phyloP scores from a whole-genome alignment of 1,140 invertebrate species.

The Telenomus remus region DNA sequence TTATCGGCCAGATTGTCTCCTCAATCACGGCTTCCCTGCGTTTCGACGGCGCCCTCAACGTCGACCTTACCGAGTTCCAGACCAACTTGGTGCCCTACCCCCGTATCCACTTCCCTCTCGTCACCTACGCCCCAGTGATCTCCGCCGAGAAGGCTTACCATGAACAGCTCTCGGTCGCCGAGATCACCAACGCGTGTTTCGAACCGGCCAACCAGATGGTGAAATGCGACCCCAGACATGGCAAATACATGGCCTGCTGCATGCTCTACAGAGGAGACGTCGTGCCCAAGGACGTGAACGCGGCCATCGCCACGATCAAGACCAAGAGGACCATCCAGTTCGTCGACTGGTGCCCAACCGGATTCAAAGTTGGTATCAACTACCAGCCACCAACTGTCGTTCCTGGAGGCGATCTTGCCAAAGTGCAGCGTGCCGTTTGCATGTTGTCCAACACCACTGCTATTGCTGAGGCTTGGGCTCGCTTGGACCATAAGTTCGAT shows the following conservation, averaged over 20 bases:
- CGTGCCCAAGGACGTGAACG: slow-evolving; percentile 88
- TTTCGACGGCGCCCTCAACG: slow-evolving; percentile 62
- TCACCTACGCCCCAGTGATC: slow-evolving; percentile 79
- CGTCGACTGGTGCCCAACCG: slow-evolving; percentile 89
- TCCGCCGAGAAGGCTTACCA: slow-evolving; percentile 77
- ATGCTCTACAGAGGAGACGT: slow-evolving; percentile 82
- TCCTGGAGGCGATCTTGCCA: slow-evolving; percentile 54
- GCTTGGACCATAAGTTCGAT: slow-evolving; percentile 87
- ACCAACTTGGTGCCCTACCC: slow-evolving; percentile 80
- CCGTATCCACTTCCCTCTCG: slow-evolving; percentile 79
- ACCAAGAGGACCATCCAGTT: slow-evolving; percentile 89
- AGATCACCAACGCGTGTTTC: slow-evolving; percentile 83
- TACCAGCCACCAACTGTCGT: slow-evolving; percentile 79
- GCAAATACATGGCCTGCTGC: slow-evolving; percentile 92
- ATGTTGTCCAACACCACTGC: slow-evolving; percentile 88
- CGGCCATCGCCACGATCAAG: slow-evolving; percentile 88
- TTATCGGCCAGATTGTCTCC: slow-evolving; percentile 80
- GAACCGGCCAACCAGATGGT: slow-evolving; percentile 84
- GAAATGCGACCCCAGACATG: slow-evolving; percentile 87
- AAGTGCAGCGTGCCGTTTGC: slow-evolving; percentile 79
- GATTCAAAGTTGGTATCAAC: slow-evolving; percentile 82
- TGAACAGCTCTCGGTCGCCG: slow-evolving; percentile 77
- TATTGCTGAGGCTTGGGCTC: slow-evolving; percentile 83
- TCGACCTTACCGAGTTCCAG: slow-evolving; percentile 78
- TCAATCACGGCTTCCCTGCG: slow-evolving; percentile 79